A percentile compares a stretch with the other conserved stretches of the same genome.
These are phyloP conservation scores for Calliphora vicina DNA, from an alignment of 1,140 invertebrate species.

Conservation along the genomic window DNA sequence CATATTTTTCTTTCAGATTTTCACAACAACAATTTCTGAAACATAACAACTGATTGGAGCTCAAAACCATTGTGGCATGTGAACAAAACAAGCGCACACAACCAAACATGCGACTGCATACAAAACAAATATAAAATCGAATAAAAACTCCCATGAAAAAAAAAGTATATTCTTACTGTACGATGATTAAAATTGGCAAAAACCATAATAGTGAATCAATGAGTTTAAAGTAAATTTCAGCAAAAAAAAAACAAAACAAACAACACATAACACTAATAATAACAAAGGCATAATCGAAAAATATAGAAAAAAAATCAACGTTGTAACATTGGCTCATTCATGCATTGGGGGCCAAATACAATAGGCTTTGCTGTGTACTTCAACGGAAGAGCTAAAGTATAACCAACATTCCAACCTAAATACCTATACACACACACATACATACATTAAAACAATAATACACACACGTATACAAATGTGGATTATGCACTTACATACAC, in stretches of 20 bases:
- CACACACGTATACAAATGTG: slow-evolving; percentile 28
- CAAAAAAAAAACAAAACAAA: neutral
- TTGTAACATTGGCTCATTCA: neutral
- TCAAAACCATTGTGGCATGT: too few species aligned
- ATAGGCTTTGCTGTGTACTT: neutral
- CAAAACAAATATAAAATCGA: neutral
- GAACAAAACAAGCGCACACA: too few species aligned
- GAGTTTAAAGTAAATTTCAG: neutral
- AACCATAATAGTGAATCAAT: neutral
- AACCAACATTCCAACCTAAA: too few species aligned
- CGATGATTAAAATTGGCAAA: neutral
- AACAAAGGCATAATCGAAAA: neutral
- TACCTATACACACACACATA: neutral
- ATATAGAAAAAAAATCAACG: neutral
- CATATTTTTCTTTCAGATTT: neutral
- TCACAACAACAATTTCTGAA: neutral
- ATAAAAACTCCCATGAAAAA: slow-evolving; percentile 13
- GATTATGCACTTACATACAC: slow-evolving; percentile 24
- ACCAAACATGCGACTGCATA: neutral
- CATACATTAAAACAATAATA: neutral
- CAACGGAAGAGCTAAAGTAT: too few species aligned
- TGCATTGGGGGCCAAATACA: neutral
- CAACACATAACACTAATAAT: neutral
- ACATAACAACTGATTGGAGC: neutral
- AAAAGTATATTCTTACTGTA: neutral